A percentile compares a stretch with the other conserved stretches of the same genome.
phyloP scores from a whole-genome alignment of 2,113 vertebrate species.

The Clupea harengus region DNA sequence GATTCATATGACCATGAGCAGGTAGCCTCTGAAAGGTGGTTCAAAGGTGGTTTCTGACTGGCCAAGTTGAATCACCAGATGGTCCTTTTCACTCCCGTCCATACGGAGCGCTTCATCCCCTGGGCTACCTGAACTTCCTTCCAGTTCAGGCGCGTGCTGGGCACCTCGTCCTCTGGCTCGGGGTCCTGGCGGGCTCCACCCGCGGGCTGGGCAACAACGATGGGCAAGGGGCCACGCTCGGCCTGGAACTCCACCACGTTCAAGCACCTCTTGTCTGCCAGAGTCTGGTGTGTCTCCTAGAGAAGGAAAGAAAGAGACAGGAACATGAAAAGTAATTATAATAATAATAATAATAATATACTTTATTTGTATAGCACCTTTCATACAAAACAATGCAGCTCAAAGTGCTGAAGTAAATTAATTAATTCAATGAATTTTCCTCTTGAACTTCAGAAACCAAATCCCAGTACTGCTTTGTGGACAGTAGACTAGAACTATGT shows the following conservation, averaged over 20 bases:
- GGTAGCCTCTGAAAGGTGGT: neutral
- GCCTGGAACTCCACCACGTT: constrained; percentile 86
- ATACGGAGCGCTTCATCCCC: constrained; percentile 77
- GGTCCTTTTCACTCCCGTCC: constrained; percentile 76
- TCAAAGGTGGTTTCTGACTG: neutral
- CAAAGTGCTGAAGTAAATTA: too few species aligned
- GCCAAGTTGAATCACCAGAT: constrained; percentile 58
- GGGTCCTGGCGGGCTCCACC: constrained; percentile 59
- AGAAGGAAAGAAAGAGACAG: neutral
- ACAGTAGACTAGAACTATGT: neutral
- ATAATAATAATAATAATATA: too few species aligned
- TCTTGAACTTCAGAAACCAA: neutral
- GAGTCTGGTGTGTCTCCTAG: constrained; percentile 83
- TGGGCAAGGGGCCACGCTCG: constrained; percentile 81
- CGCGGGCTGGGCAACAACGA: constrained; percentile 78
- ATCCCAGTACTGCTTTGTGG: neutral
- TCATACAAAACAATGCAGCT: too few species aligned
- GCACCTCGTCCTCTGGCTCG: constrained; percentile 75
- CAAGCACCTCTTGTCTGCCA: constrained; percentile 83
- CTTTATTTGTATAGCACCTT: too few species aligned
- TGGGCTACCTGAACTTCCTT: constrained; percentile 78
- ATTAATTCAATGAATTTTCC: neutral
- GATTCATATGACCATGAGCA: neutral
- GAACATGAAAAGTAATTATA: neutral
- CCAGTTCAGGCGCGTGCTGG: constrained; percentile 80